phyloP scores from a whole-genome alignment of 92 coral and sea anemone species.

The Diadumene lineata region DNA sequence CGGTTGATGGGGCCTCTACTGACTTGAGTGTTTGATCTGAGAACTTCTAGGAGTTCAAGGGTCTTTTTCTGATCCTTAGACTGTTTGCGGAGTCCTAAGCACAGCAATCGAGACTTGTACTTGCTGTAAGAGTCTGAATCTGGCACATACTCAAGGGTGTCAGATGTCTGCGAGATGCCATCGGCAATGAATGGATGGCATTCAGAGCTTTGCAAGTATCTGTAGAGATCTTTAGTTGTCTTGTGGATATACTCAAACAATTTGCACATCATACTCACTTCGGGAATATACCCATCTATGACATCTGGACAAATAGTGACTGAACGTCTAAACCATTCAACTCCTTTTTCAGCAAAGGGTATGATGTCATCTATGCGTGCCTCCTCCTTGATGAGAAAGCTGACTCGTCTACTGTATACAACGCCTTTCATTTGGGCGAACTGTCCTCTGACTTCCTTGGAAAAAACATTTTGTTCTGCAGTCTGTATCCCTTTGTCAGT shows the following conservation, averaged over 20 bases:
- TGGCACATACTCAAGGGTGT: conserved; percentile 56
- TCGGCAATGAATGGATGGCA: conserved; percentile 50
- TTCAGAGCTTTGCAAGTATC: conserved; percentile 9
- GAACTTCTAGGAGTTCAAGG: conserved; percentile 23
- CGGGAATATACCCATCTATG: conserved; percentile 55
- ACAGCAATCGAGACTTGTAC: conserved; percentile 52
- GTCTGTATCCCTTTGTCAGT: conserved; percentile 54
- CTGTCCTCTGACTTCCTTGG: conserved; percentile 43
- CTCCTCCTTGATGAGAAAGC: conserved; percentile 17
- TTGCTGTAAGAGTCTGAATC: conserved; percentile 42
- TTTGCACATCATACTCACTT: conserved; percentile 62
- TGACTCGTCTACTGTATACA: conserved; percentile 57
- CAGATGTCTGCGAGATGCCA: conserved; percentile 48
- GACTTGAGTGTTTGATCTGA: conserved; percentile 24
- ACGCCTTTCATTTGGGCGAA: conserved; percentile 71
- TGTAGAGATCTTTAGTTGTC: conserved; percentile 22
- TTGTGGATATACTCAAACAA: conserved; percentile 47
- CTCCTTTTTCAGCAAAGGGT: conserved; percentile 53
- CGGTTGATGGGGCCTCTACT: conserved; percentile 59
- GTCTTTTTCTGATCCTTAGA: conserved; percentile 21
- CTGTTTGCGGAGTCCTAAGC: conserved; percentile 27
- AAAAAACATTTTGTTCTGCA: conserved; percentile 1
- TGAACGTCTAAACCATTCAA: conserved; percentile 49
- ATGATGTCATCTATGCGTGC: conserved; percentile 16
- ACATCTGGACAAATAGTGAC: conserved; percentile 54